Evolutionary conservation across 2,888 invertebrate genomes (phyloP), one percentile per base, ranked within the genome.

Genomic region (Athalia cordata): DNA sequence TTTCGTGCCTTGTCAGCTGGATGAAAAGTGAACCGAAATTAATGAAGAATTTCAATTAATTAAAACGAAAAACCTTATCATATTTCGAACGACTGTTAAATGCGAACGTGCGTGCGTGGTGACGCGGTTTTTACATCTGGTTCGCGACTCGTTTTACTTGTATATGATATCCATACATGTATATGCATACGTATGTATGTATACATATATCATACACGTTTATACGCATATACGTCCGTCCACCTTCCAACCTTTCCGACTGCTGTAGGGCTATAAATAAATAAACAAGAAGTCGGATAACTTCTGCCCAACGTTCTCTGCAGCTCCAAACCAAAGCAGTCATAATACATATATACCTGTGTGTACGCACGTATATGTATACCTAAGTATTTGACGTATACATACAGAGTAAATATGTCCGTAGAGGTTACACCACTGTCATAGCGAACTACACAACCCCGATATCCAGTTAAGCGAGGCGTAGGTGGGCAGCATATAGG

Each of bases 401-500:
- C 9, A 55, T 29, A 70, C 11, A 15, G 52, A 13, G 29, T 29
- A 2, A 29, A 29, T 29, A 29, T 29, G 29, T 29, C 29, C 29
- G 29, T 29, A 29, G 29, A 29, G 29, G 29, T 29, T 29, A 29
- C 43, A 43, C 43, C 43, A 70, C 15, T 50, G 43, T 29, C 5
- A 70, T 9, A 70, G 43, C 29, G 45, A 70, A 70, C 29, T 29
- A 29, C 45, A 47, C 72, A 45, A 72, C 59, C 47, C 59, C 47
- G 59, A 55, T 55, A n/a, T n/a, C 55, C 72, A n/a, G 5, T 5
- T 43, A 59, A 72, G 57, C 29, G 29, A 72, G 82, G 87, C 85
- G 87, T 86, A 87, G 85, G 86, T 86, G 85, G 86, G 83, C 85
- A 86, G 86, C 29, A 29, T 29, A 29, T 84, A 85, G 84, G 82